Base-by-base conservation (phyloP, 2,113 vertebrate genomes). In the Piaya cayana region DNA sequence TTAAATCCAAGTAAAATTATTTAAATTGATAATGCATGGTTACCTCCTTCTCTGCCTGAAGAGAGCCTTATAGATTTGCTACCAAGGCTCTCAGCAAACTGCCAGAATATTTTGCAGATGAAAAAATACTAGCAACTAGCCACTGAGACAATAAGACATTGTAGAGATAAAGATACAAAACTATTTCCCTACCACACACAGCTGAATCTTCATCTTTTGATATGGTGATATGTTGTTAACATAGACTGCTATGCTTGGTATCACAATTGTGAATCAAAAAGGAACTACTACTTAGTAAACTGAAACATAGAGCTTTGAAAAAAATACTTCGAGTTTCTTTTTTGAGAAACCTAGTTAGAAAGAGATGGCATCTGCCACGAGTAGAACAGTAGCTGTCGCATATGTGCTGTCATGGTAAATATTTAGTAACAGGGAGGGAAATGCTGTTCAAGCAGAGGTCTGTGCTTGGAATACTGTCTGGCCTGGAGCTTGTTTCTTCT, bases 401-500 rank as follows among this genome's bases (percentile, higher is more conserved):
- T 42, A 17, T 26, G 21, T 58, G 27, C n/a, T 42, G 30, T 42
- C 15, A 21, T 17, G 29, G 32, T 32, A 93, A 90, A 47, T 17
- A 49, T 15, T 63, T 27, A 37, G 19, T 32, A 69, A 86, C 43
- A 22, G 30, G 64, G 17, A 65, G 30, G 12, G 45, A 65, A 72
- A 69, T 19, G 52, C 49, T 81, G 17, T n/a, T 97, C 80, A 97
- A 49, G 72, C 45, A 71, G 93, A 84, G 45, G 62, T 34, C 58
- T 94, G 90, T 19, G 72, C 36, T 30, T 92, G 88, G 16, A 83
- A 17, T 17, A 8, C 26, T 68, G 82, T 1, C 69, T 95, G 94
- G 62, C 78, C 72, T 5, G 2, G 59, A 63, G 71, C 18, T 81
- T 92, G 93, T 36, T 95, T 97, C 76, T 97, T 97, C 56, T 77